phyloP scores from a whole-genome alignment of 2,797 vertebrate genomes.

The Passerculus sandwichensis region DNA sequence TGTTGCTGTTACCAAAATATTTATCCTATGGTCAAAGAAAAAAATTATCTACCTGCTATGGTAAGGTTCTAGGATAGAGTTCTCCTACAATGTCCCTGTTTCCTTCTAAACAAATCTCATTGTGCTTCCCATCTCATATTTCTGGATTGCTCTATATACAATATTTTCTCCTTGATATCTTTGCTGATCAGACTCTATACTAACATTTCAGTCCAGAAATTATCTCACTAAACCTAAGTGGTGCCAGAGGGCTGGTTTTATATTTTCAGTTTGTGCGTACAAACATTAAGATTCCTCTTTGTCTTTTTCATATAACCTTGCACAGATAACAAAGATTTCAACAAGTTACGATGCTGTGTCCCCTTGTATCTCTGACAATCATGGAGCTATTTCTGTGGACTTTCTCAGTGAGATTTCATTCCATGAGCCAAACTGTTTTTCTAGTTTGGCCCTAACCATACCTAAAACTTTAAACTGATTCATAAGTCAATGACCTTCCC shows the following conservation, averaged over 20 bases:
- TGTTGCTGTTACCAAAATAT: not conserved
- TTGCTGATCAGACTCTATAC: not conserved
- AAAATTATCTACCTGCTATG: not conserved
- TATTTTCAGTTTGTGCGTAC: not conserved
- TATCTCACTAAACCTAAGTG: not conserved
- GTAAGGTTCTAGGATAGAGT: not conserved
- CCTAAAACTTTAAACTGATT: not conserved
- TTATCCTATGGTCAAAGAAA: not conserved
- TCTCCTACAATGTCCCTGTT: not conserved
- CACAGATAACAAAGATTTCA: not conserved
- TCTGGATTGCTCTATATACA: not conserved
- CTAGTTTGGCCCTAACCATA: not conserved
- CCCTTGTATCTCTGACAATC: not conserved
- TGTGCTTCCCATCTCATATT: not conserved
- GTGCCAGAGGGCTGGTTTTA: not conserved
- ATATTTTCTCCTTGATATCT: not conserved
- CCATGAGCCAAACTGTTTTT: not conserved
- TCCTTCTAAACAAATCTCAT: not conserved
- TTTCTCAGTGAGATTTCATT: not conserved
- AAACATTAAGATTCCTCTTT: not conserved
- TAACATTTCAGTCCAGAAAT: not conserved
- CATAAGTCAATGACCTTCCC: not conserved
- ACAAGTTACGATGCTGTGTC: not conserved
- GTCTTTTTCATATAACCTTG: not conserved
- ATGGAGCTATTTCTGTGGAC: not conserved